phyloP scores from a whole-genome alignment of 2,797 vertebrate genomes.

The Spinibarbus caldwelli region DNA sequence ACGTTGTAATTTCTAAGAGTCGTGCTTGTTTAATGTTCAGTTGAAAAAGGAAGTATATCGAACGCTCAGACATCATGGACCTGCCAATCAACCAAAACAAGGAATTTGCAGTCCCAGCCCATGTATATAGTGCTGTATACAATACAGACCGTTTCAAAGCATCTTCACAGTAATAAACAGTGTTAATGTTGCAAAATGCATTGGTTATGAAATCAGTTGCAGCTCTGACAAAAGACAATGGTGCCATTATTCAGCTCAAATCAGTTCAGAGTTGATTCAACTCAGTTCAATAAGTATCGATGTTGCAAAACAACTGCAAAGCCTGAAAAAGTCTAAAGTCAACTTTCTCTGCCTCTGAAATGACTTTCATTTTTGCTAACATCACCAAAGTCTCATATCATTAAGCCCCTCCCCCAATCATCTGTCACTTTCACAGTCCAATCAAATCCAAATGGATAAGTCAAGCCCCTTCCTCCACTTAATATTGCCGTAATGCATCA shows the following conservation, averaged over 20 bases:
- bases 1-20: constrained; percentile 14
- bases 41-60: constrained; percentile 24
- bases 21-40: constrained; percentile 42
- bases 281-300: background rate
- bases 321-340: background rate
- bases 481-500: background rate
- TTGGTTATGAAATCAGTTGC: background rate
- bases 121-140: background rate
- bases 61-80: constrained; percentile 7
- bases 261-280: background rate
- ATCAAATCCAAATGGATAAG: background rate
- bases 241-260: background rate
- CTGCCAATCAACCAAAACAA: constrained; percentile 28
- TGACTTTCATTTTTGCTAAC: background rate
- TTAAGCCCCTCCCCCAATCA: background rate
- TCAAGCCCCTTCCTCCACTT: background rate
- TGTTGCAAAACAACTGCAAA: background rate
- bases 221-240: background rate
- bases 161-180: background rate
- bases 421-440: background rate
- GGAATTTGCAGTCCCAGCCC: constrained; percentile 1
- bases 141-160: background rate
- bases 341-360: background rate
- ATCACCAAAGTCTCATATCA: too few relatives aligned
- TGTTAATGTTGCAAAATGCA: background rate